These are phyloP conservation scores for Sebastes trivittatus DNA, from an alignment of 2,797 vertebrate genomes.

Conservation along the genomic window DNA sequence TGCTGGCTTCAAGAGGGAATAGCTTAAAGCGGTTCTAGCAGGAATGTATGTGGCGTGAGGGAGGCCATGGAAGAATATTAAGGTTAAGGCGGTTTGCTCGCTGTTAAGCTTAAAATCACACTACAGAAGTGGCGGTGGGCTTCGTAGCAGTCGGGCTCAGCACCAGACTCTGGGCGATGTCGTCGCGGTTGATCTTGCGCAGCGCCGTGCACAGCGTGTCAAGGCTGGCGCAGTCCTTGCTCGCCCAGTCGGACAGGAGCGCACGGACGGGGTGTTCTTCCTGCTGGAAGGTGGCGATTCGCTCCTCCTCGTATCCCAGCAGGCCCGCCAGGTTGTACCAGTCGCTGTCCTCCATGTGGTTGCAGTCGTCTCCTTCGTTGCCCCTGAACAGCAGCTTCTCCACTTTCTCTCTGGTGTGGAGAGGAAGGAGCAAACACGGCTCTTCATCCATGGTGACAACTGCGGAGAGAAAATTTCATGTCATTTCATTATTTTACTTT, in stretches of 20 bases:
- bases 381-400: slow-evolving; percentile 90
- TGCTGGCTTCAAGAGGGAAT: slow-evolving; percentile 34
- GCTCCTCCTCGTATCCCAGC: slow-evolving; percentile 92
- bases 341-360: slow-evolving; percentile 85
- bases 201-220: slow-evolving; percentile 90
- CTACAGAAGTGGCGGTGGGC: slow-evolving; percentile 91
- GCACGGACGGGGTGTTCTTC: slow-evolving; percentile 89
- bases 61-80: slow-evolving; percentile 30
- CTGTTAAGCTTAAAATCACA: slow-evolving; percentile 65
- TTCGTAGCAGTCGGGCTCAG: slow-evolving; percentile 76
- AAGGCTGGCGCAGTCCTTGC: slow-evolving; percentile 91
- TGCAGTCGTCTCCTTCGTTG: slow-evolving; percentile 56
- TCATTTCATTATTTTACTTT: neutral
- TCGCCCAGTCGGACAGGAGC: slow-evolving; percentile 90
- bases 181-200: slow-evolving; percentile 90
- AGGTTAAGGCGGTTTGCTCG: slow-evolving; percentile 10
- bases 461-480: slow-evolving; percentile 48
- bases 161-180: slow-evolving; percentile 90
- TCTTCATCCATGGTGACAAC: slow-evolving; percentile 88
- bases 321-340: slow-evolving; percentile 93
- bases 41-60: slow-evolving; percentile 24
- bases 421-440: slow-evolving; percentile 85
- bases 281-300: slow-evolving; percentile 89
- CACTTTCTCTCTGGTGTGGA: slow-evolving; percentile 91
- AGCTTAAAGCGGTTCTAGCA: slow-evolving; percentile 23